A percentile compares a stretch with the other conserved stretches of the same genome.
Evolutionary conservation across 1,140 invertebrate species (phyloP).

Genomic region (Drosophila simulans): DNA sequence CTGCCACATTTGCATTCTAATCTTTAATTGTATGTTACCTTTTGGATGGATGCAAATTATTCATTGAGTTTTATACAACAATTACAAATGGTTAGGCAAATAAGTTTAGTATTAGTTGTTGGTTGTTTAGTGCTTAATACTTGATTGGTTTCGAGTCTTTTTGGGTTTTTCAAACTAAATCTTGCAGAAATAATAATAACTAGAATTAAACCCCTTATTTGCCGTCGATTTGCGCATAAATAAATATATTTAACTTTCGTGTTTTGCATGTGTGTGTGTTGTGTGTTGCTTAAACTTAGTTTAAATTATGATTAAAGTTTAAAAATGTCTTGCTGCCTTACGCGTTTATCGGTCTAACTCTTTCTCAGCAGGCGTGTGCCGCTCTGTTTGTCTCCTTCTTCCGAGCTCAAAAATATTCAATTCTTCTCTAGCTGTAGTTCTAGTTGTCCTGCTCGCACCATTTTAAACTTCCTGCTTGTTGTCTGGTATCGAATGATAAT

Average conservation of each 20-base stretch:
- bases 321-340: conserved; percentile 73
- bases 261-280: conserved; percentile 27
- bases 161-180: conserved; percentile 70
- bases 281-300: conserved; percentile 64
- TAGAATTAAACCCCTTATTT: conserved; percentile 58
- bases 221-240: conserved; percentile 54
- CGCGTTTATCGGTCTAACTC: conserved; percentile 23
- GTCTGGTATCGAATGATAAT: conserved; percentile 14
- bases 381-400: conserved; percentile 18
- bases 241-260: conserved; percentile 54
- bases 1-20: conserved; percentile 63
- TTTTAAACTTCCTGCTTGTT: conserved; percentile 12
- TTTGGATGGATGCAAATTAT: conserved; percentile 75
- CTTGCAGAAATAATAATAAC: conserved; percentile 61
- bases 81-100: conserved; percentile 75
- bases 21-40: conserved; percentile 37
- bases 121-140: conserved; percentile 80
- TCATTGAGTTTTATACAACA: conserved; percentile 67
- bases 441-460: conserved; percentile 35
- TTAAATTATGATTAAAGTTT: conserved; percentile 76
- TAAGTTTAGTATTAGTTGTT: conserved; percentile 54
- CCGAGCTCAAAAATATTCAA: conserved; percentile 40
- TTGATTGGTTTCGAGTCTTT: conserved; percentile 84
- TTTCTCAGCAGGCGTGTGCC: conserved; percentile 22
- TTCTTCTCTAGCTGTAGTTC: conserved; percentile 31